Percentiles rank a stretch among this genome's conserved stretches.
These are phyloP conservation scores for Diaprepes abbreviatus DNA, from an alignment of 2,888 invertebrate species.

Conservation along the genomic window DNA sequence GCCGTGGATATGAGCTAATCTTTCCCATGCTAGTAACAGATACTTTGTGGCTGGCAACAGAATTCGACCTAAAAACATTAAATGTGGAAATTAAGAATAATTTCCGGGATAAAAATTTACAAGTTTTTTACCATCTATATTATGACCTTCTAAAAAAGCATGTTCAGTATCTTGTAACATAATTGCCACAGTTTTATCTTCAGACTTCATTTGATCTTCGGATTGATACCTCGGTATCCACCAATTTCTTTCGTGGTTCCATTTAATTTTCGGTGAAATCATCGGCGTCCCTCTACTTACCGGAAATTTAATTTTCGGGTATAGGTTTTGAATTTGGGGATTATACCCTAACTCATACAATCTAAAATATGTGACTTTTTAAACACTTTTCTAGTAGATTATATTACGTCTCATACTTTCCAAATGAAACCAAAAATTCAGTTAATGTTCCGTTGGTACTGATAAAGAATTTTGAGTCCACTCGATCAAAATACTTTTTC, in stretches of 20 bases:
- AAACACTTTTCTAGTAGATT: no score
- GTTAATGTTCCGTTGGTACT: not conserved
- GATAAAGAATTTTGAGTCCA: slow-evolving; percentile 6
- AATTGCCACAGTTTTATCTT: slow-evolving; percentile 28
- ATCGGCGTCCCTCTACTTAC: slow-evolving; percentile 75
- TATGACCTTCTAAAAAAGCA: slow-evolving; percentile 83
- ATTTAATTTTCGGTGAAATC: no score
- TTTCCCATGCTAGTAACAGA: slow-evolving; percentile 63
- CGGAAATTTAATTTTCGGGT: slow-evolving; percentile 82
- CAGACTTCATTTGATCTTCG: slow-evolving; percentile 65
- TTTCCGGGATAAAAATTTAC: no score
- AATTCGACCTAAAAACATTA: slow-evolving; percentile 54
- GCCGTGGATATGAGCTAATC: slow-evolving; percentile 67
- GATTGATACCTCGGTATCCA: no score
- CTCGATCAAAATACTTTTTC: not conserved
- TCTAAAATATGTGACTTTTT: no score
- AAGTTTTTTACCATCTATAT: no score
- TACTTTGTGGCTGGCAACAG: slow-evolving; percentile 75
- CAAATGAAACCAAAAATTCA: slow-evolving; percentile 26
- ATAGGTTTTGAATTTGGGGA: slow-evolving; percentile 81
- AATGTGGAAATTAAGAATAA: no score
- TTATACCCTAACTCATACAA: no score
- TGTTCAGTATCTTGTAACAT: slow-evolving; percentile 65
- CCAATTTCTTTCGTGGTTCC: no score
- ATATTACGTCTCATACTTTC: slow-evolving; percentile 34